Evolutionary conservation across 2,797 vertebrate genomes (phyloP), one percentile per base, ranked within the genome.

Genomic region (Buphagus erythrorhynchus): DNA sequence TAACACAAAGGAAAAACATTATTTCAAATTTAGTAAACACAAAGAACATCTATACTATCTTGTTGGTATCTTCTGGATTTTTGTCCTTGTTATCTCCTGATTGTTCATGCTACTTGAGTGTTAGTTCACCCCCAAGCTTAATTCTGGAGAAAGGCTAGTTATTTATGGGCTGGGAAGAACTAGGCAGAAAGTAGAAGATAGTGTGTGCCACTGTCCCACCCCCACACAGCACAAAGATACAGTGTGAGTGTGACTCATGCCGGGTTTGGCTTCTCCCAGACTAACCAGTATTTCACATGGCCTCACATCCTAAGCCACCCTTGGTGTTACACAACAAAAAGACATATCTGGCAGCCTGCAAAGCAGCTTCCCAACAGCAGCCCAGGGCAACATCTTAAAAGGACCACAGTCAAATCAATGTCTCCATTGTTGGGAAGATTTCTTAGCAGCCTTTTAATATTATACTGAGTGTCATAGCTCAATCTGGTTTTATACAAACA

Each of bases 251-350:
- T 86, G 86, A 93, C 74, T 94, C 93, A 89, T 25, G 55, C n/a
- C 0, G 22, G 80, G 87, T 73, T 91, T 87, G 81, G 78, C 86
- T 93, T 92, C 83, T 90, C 76, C 92, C 80, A 88, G 66, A 84
- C 92, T 92, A 95, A 86, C 90, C 83, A 92, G 90, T 92, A 93
- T 86, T 96, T 92, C 96, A 86, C 86, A 84, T 49, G 48, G 88
- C 88, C 73, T 86, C 66, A 61, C 5, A 13, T 84, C 76, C 94
- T 93, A 77, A 95, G 58, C 66, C 86, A 92, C 80, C 80, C 90
- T 61, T 68, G 57, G 48, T 88, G 73, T 96, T 94, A 95, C 79
- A 83, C 88, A 94, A 88, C 79, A 83, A 77, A 90, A 86, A 38
- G 54, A 74, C 5, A 0, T 68, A 94, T 63, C 90, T 93, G 83